These are phyloP conservation scores for Menura novaehollandiae DNA, from an alignment of 2,113 vertebrate species.

Conservation along the genomic window DNA sequence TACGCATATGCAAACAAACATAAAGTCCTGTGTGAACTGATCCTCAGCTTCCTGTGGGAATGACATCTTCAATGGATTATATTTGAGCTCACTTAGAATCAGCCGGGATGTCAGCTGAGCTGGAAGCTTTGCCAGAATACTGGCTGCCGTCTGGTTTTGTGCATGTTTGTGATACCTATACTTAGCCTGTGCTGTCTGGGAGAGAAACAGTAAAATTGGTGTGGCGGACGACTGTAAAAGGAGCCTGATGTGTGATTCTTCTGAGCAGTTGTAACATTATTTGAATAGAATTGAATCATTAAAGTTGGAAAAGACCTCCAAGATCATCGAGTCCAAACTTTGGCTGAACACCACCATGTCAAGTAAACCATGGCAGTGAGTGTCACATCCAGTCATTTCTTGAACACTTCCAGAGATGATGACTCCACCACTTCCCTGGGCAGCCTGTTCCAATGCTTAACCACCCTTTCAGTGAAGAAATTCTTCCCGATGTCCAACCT, in stretches of 20 bases:
- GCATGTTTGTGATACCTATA: background rate
- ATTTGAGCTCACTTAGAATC: conserved; percentile 28
- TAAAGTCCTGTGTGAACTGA: conserved; percentile 54
- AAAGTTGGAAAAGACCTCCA: background rate
- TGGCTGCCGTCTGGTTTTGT: background rate
- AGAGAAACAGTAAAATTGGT: background rate
- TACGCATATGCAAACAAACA: conserved; percentile 36
- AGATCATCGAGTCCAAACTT: background rate
- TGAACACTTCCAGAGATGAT: background rate
- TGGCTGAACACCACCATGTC: background rate
- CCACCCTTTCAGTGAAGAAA: background rate
- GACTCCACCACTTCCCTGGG: background rate
- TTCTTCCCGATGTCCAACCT: background rate
- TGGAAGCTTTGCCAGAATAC: background rate
- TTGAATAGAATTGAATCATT: background rate
- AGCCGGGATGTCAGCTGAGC: background rate
- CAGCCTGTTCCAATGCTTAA: background rate
- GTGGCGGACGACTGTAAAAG: background rate
- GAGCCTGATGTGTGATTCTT: background rate
- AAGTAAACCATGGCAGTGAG: background rate
- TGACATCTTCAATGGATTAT: conserved; percentile 29
- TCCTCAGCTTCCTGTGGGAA: conserved; percentile 54
- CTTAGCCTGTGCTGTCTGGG: background rate
- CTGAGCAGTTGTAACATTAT: background rate
- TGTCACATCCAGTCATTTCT: background rate